Percentiles rank a stretch among this genome's conserved stretches.
These are phyloP conservation scores for Asbolus verrucosus DNA, from an alignment of 1,140 invertebrate genomes.

Conservation along the genomic window DNA sequence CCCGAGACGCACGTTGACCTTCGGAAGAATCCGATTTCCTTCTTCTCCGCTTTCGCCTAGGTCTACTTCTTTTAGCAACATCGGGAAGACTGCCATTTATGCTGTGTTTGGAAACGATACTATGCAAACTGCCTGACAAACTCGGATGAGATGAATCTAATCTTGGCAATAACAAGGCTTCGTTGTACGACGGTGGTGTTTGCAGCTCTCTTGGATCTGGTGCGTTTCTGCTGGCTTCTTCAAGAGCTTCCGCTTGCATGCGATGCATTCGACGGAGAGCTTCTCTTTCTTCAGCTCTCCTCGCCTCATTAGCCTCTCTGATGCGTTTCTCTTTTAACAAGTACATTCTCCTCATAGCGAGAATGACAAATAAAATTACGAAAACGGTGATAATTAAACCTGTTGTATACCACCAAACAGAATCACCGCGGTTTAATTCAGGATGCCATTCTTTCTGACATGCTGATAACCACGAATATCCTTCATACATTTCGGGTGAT, in stretches of 20 bases:
- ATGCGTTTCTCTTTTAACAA: constrained; percentile 63
- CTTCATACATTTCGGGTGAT: constrained; percentile 71
- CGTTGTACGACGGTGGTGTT: constrained; percentile 77
- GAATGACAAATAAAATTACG: constrained; percentile 66
- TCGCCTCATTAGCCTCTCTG: constrained; percentile 64
- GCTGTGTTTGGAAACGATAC: constrained; percentile 62
- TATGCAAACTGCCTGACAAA: constrained; percentile 67
- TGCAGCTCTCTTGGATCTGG: constrained; percentile 74
- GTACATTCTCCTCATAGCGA: constrained; percentile 69
- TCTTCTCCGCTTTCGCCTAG: constrained; percentile 61
- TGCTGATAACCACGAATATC: constrained; percentile 74
- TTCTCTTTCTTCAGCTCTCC: constrained; percentile 62
- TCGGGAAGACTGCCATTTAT: constrained; percentile 60
- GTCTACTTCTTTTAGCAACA: constrained; percentile 65
- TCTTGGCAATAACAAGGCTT: constrained; percentile 78
- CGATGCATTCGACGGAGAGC: constrained; percentile 71
- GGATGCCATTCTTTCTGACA: constrained; percentile 73
- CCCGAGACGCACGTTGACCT: constrained; percentile 50
- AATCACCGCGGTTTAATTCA: constrained; percentile 64
- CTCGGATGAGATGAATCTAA: constrained; percentile 71
- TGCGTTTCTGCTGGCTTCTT: constrained; percentile 68
- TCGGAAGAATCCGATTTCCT: constrained; percentile 58
- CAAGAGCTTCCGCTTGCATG: constrained; percentile 68
- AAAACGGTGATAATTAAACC: constrained; percentile 68
- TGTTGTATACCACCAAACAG: constrained; percentile 73